phyloP scores from a whole-genome alignment of 2,113 vertebrate species.

The Prolemur simus region DNA sequence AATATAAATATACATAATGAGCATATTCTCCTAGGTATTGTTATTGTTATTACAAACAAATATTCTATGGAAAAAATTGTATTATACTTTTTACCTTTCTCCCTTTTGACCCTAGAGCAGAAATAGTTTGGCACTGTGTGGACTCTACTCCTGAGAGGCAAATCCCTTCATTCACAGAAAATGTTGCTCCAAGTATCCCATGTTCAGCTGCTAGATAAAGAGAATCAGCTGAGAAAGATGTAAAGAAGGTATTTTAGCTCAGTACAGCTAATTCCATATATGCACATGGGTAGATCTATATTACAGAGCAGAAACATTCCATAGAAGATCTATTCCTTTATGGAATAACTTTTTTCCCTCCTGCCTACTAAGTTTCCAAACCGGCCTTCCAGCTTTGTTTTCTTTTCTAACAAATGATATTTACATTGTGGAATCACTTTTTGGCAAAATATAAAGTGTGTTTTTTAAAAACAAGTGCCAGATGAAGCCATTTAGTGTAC shows the following conservation, averaged over 20 bases:
- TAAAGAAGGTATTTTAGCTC: constrained; percentile 1
- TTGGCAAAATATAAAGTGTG: neutral
- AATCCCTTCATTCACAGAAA: constrained; percentile 43
- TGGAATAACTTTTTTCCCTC: neutral
- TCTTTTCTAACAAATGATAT: neutral
- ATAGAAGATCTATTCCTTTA: neutral
- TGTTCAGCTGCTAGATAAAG: neutral
- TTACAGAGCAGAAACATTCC: neutral
- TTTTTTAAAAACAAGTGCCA: constrained; percentile 16
- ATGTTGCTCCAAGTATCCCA: constrained; percentile 27
- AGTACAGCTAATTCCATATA: constrained; percentile 15
- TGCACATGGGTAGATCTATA: neutral
- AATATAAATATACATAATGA: neutral
- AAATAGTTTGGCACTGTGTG: constrained; percentile 30
- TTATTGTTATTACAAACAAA: neutral
- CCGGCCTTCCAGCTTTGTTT: constrained; percentile 17
- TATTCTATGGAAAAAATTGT: neutral
- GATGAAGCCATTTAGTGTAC: neutral
- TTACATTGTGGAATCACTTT: neutral
- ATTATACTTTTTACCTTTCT: constrained; percentile 4
- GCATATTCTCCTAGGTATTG: neutral
- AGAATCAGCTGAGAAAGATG: neutral
- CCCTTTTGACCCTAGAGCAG: neutral
- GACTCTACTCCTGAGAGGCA: neutral
- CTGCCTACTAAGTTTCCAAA: neutral